Percentiles rank a stretch among this genome's conserved stretches.
Conservation (phyloP, 1,140 invertebrate species). For the Amyelois transitella region DNA sequence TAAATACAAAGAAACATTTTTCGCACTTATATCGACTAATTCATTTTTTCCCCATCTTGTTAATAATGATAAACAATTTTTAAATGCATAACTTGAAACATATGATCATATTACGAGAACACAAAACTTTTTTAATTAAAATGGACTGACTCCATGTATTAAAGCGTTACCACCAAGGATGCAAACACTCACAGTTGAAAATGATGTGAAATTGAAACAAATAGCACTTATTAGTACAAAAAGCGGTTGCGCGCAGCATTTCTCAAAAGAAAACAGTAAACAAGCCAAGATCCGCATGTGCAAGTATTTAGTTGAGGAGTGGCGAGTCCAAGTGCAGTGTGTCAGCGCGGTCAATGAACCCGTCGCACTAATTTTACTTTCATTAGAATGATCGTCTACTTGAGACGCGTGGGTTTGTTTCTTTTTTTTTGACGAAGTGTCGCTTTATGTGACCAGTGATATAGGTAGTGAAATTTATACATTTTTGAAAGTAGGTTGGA, state of each 20-base stretch:
- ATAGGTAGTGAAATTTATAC: neutral
- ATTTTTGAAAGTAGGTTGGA: neutral
- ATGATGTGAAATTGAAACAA: neutral
- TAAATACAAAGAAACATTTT: no score
- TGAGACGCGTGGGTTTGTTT: neutral
- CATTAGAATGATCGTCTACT: constrained; percentile 36
- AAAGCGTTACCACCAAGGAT: no score
- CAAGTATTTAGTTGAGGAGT: constrained; percentile 18
- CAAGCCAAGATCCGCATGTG: constrained; percentile 11
- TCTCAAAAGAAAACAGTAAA: neutral
- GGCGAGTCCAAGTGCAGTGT: constrained; percentile 55
- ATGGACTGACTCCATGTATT: no score
- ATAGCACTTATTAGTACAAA: neutral
- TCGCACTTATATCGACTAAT: no score
- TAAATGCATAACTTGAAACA: no score
- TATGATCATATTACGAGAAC: no score
- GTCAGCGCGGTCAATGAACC: constrained; percentile 50
- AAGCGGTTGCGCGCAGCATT: neutral
- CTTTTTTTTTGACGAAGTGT: constrained; percentile 4
- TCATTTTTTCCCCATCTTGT: no score
- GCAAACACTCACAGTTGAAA: no score
- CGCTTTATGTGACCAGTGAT: neutral
- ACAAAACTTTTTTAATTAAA: no score
- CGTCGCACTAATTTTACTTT: constrained; percentile 62
- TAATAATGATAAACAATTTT: no score